Evolutionary conservation across 1,140 invertebrate species (phyloP), one percentile per base, ranked within the genome.

Genomic region (Gerris buenoi): DNA sequence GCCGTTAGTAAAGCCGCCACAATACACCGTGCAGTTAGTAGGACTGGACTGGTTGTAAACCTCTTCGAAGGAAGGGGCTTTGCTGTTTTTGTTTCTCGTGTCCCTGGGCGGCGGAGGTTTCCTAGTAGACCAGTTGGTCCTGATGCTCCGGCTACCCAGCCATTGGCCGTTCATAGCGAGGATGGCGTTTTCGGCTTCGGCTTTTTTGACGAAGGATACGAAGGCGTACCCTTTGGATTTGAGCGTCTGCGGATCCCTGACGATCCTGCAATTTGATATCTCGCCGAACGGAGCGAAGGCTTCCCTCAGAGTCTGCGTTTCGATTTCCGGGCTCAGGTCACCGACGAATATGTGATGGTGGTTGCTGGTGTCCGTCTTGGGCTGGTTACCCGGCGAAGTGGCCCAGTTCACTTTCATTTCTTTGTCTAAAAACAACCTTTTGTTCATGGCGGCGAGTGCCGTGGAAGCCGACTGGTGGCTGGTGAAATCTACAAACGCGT

Each of bases 321-420:
- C 97, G 69, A 99, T 97, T 80, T 99, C 97, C 27, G 96, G 94
- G 79, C 95, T 98, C 64, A 99, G 83, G 82, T 99, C 97, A 72
- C 97, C 97, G 64, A 99, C 97, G 78, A 99, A 99, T 84, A 99
- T 98, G 81, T 99, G 96, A 81, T 95, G 93, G 79, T 97, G 94
- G 77, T 95, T 97, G 79, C 92, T 96, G 25, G 96, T 98, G 81
- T 99, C 97, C 79, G 92, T 90, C 84, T 98, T 98, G 66, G 93
- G 93, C 79, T 95, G 91, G 81, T 95, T 96, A 69, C 94, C 95
- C 69, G 95, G 95, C 78, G 94, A 94, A 70, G 88, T 97, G 75
- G 90, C 96, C 96, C 96, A 98, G 85, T 95, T 98, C 71, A 96
- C 96, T 85, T 98, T 98, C 90, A 99, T 97, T 83, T 98, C 95